Evolutionary conservation across 23 tunicate genomes (phyloP), one percentile per base, ranked within the genome.

Genomic region (Halocynthia aurantium): DNA sequence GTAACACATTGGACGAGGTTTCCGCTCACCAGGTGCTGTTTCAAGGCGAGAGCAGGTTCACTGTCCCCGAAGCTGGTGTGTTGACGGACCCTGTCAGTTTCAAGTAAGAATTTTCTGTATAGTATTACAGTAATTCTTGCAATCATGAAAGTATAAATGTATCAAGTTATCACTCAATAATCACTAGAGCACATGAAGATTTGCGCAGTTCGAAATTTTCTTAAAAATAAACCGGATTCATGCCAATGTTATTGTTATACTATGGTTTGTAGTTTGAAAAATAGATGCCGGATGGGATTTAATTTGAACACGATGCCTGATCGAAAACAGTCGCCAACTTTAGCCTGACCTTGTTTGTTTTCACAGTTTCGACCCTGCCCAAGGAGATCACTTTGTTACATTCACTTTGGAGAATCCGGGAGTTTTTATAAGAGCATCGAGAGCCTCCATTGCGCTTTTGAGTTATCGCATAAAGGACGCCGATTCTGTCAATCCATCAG

Each of bases 1-100:
- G 76, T 57, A 80, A 85, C 77, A 85, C 90, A 7, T 21, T 85
- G 60, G 62, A 85, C 22, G 75, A 80, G 6, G 90, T 82, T 70
- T 7, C 57, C 8, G 67, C 72, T 57, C 6, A 31, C 15, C 20
- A 31, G 31, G 90, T 85, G 75, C 54, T 54, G 57, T 80, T 72
- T 19, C 73, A 80, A 11, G 54, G 31, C 10, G 40, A 20, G 50
- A 73, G 52, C 10, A 68, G 11, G 55, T 77, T 80, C 0, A 66
- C 70, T 15, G 70, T 77, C 10, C 69, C 88, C 9, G 61, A 77
- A 67, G 67, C 56, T 19, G 82, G 82, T 6, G n/a, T 69, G 68
- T 53, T 56, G 8, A 69, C 84, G 5, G 88, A 84, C 62, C 77
- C 64, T 8, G 11, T 84, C 19, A 58, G 52, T 22, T 50, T 75